phyloP scores from a whole-genome alignment of 2,797 vertebrate genomes.

The Carduelis carduelis region DNA sequence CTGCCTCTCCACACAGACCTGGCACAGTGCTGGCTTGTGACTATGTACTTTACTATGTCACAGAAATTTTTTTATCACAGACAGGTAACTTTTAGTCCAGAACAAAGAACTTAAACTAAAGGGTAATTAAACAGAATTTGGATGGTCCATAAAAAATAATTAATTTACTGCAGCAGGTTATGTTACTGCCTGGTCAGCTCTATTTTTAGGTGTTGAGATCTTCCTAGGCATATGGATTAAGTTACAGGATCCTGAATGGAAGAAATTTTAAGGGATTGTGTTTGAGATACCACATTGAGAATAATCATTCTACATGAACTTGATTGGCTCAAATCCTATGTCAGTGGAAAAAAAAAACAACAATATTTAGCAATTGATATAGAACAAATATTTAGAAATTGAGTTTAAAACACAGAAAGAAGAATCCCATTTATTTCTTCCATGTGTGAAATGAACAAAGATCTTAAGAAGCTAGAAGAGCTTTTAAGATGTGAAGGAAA shows the following conservation, averaged over 20 bases:
- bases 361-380: not conserved
- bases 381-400: not conserved
- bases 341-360: not conserved
- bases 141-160: not conserved
- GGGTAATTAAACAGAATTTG: not conserved
- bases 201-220: not conserved
- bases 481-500: not conserved
- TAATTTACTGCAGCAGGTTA: not conserved
- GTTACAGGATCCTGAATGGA: not conserved
- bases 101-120: not conserved
- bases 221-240: not conserved
- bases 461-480: not conserved
- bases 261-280: not conserved
- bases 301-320: not conserved
- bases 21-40: not conserved
- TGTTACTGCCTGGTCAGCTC: not conserved
- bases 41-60: not conserved
- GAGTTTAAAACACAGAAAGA: not conserved
- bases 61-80: not conserved
- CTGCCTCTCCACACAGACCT: not conserved
- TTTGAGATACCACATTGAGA: not conserved
- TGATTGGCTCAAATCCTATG: not conserved
- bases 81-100: not conserved
- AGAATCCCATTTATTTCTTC: not conserved
- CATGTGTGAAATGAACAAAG: not conserved